phyloP scores from a whole-genome alignment of 2,888 invertebrate genomes.

The Eupelmus urozonus region DNA sequence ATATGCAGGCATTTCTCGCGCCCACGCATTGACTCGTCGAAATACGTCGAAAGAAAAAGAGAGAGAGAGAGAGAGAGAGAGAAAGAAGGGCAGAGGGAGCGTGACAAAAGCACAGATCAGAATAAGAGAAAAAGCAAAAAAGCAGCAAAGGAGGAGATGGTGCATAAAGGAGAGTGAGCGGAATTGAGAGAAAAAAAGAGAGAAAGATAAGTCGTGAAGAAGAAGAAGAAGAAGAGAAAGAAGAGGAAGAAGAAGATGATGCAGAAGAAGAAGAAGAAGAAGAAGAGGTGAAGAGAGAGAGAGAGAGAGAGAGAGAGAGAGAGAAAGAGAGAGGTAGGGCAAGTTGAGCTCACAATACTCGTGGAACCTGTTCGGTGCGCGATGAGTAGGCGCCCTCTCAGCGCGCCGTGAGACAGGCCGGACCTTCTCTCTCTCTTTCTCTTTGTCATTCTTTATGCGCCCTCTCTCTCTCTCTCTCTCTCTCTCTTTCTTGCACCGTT shows the following conservation, averaged over 20 bases:
- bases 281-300: slow-evolving; percentile 4
- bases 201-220: no score
- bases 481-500: not conserved
- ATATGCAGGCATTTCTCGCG: no score
- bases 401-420: slow-evolving; percentile 39
- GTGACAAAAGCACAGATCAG: no score
- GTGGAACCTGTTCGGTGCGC: slow-evolving; percentile 58
- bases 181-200: not conserved
- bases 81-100: no score
- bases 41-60: no score
- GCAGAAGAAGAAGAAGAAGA: not conserved
- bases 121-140: no score
- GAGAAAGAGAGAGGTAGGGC: slow-evolving; percentile 5
- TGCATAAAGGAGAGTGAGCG: not conserved
- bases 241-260: not conserved
- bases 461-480: slow-evolving; percentile 7
- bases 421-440: not conserved
- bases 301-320: not conserved
- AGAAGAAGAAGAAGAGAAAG: not conserved
- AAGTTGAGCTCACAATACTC: slow-evolving; percentile 31
- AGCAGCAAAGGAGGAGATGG: no score
- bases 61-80: no score
- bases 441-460: not conserved
- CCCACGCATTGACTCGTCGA: no score
- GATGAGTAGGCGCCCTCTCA: slow-evolving; percentile 46